Evolutionary conservation across 2,888 invertebrate species (phyloP).

Genomic region (Temnothorax unifasciatus): DNA sequence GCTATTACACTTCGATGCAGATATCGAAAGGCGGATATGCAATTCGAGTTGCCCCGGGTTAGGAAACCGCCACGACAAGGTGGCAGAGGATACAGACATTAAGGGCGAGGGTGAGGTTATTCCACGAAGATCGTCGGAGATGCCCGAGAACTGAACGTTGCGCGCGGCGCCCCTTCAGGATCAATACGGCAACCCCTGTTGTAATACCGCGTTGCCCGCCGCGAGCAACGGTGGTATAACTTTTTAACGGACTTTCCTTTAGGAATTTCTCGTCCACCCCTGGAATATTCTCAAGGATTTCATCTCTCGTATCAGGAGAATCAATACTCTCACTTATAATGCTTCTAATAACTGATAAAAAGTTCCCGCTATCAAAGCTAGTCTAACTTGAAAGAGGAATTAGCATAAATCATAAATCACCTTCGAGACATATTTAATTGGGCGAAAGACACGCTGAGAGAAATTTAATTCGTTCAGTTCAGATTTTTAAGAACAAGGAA

Average conservation of each 20-base stretch:
- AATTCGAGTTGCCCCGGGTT: conserved; percentile 61
- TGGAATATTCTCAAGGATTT: conserved; percentile 48
- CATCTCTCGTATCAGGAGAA: conserved; percentile 51
- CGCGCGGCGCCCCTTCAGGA: conserved; percentile 84
- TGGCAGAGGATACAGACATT: conserved; percentile 80
- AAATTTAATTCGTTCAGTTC: conserved; percentile 6
- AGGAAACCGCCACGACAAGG: conserved; percentile 66
- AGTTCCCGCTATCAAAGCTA: conserved; percentile 34
- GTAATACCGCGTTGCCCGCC: conserved; percentile 80
- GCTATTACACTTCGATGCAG: conserved; percentile 41
- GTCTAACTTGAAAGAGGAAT: conserved; percentile 40
- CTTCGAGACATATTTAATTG: conserved; percentile 28
- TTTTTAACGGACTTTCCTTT: conserved; percentile 70
- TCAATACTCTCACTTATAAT: conserved; percentile 48
- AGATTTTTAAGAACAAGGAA: conserved; percentile 10
- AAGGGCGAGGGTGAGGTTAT: conserved; percentile 82
- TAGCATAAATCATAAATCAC: conserved; percentile 40
- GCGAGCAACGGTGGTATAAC: conserved; percentile 77
- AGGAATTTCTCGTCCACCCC: conserved; percentile 59
- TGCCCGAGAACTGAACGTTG: conserved; percentile 81
- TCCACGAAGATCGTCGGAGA: conserved; percentile 84
- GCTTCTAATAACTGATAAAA: conserved; percentile 47
- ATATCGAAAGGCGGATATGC: conserved; percentile 54
- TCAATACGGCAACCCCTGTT: conserved; percentile 83
- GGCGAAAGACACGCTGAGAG: not conserved